phyloP scores from a whole-genome alignment of 1,140 invertebrate species.

The Caenorhabditis briggsae region DNA sequence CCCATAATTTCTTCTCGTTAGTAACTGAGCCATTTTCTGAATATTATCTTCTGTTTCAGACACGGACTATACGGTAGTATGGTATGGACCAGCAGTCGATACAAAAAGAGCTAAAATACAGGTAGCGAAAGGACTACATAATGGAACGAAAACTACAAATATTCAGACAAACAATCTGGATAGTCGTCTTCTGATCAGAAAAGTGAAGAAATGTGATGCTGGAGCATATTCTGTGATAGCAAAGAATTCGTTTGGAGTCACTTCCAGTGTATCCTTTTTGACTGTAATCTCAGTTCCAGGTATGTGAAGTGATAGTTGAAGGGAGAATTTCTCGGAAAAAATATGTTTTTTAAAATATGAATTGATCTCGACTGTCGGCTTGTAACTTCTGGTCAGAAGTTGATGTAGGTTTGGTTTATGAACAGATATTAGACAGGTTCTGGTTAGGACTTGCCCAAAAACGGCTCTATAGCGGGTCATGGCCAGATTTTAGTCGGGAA shows the following conservation, averaged over 20 bases:
- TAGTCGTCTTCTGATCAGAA: slow-evolving; percentile 32
- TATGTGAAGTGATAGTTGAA: neutral
- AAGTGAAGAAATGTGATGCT: slow-evolving; percentile 37
- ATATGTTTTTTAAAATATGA: no score
- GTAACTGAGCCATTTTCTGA: neutral
- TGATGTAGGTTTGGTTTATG: no score
- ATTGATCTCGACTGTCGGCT: no score
- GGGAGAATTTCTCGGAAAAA: no score
- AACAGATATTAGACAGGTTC: no score
- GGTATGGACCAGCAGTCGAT: slow-evolving; percentile 57
- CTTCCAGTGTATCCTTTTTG: slow-evolving; percentile 45
- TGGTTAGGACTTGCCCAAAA: no score
- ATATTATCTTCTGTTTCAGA: neutral
- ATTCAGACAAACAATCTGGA: slow-evolving; percentile 44
- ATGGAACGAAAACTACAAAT: neutral
- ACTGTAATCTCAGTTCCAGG: slow-evolving; percentile 50
- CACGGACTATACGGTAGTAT: slow-evolving; percentile 27
- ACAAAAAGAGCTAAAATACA: slow-evolving; percentile 40
- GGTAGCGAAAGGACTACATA: neutral
- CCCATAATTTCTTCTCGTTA: slow-evolving; percentile 43
- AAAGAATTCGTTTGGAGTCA: slow-evolving; percentile 57
- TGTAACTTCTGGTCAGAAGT: no score
- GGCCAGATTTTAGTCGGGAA: no score
- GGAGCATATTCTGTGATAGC: slow-evolving; percentile 60
- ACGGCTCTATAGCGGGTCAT: no score